A percentile compares a stretch with the other conserved stretches of the same genome.
These are phyloP conservation scores for Clarias fuscus DNA, from an alignment of 2,797 vertebrate genomes.

Conservation along the genomic window DNA sequence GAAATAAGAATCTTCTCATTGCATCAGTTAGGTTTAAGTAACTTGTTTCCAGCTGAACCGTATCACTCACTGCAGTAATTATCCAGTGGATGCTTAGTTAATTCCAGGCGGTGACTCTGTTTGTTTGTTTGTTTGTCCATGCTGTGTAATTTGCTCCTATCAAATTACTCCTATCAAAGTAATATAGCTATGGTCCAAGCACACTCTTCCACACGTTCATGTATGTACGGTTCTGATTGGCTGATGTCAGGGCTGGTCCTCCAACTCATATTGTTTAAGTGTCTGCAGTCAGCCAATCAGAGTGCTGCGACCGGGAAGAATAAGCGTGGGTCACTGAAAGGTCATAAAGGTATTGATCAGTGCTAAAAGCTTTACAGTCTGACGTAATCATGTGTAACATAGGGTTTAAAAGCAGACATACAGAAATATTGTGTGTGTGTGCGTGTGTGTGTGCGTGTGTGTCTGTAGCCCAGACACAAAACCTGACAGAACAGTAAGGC, in stretches of 20 bases:
- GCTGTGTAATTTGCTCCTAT: too few relatives aligned
- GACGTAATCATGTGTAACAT: neutral
- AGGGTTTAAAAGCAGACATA: neutral
- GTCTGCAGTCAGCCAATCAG: constrained; percentile 30
- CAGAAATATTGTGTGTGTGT: neutral
- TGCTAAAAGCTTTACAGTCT: constrained; percentile 15
- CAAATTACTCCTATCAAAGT: too few relatives aligned
- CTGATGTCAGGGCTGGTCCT: neutral
- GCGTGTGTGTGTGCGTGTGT: neutral
- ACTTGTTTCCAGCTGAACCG: too few relatives aligned
- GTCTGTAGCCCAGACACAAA: neutral
- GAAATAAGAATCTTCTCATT: too few relatives aligned
- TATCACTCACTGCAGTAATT: too few relatives aligned
- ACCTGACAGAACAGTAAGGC: neutral
- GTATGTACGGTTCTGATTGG: constrained; percentile 25
- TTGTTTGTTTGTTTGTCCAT: too few relatives aligned
- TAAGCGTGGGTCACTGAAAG: neutral
- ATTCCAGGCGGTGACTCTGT: too few relatives aligned
- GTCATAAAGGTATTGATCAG: constrained; percentile 27
- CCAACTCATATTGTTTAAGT: constrained; percentile 9
- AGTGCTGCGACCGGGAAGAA: neutral
- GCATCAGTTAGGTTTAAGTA: too few relatives aligned
- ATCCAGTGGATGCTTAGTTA: too few relatives aligned
- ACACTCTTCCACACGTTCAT: constrained; percentile 7
- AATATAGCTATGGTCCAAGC: neutral